Conservation (phyloP, 2,888 invertebrate genomes). For the Pimpla rufipes region DNA sequence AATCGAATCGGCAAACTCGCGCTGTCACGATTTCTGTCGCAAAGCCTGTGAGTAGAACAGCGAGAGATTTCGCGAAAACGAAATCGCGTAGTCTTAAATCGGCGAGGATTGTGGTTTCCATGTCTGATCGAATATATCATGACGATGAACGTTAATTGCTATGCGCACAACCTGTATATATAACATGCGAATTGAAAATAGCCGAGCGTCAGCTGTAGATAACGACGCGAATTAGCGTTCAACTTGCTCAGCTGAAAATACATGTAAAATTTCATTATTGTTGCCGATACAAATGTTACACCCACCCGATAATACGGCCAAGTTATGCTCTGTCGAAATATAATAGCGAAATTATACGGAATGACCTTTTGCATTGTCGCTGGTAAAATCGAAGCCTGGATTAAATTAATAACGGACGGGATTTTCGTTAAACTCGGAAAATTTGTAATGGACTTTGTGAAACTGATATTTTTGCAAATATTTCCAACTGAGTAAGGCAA, state of each 20-base stretch:
- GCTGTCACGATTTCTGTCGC: constrained; percentile 91
- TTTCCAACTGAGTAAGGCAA: neutral
- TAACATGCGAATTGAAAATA: neutral
- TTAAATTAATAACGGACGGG: neutral
- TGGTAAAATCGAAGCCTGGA: too few species aligned
- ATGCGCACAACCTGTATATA: neutral
- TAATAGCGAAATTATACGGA: too few species aligned
- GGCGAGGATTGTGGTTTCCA: neutral
- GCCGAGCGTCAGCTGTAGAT: neutral
- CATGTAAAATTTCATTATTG: neutral
- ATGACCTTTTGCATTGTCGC: too few species aligned
- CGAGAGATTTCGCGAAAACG: neutral
- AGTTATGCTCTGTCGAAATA: neutral
- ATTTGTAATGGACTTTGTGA: neutral
- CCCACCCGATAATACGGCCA: neutral
- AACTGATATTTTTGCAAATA: neutral
- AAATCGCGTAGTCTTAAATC: neutral
- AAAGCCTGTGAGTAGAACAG: constrained; percentile 90
- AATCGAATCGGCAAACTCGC: constrained; percentile 91
- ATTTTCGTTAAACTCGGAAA: neutral
- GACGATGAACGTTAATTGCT: neutral
- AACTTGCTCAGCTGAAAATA: neutral
- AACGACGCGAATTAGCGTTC: neutral
- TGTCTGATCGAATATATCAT: neutral
- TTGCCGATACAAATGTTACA: neutral